Conservation (phyloP, 1,140 invertebrate species). For the Whitmania pigra region DNA sequence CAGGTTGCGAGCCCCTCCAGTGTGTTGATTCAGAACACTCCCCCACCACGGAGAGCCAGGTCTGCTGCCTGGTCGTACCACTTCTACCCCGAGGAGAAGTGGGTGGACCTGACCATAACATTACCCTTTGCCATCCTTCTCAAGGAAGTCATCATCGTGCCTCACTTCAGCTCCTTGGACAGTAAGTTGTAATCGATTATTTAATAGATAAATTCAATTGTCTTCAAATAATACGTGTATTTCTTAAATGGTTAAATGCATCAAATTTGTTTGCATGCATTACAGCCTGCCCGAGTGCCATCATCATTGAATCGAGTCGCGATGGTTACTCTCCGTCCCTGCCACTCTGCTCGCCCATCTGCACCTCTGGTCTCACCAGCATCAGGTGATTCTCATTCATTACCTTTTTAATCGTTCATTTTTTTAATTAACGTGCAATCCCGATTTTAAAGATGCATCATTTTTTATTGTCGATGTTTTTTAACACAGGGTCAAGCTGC, state of each 20-base stretch:
- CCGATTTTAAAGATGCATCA: too few species aligned
- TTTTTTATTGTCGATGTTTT: too few species aligned
- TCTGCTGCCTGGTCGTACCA: conserved; percentile 81
- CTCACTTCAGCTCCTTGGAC: conserved; percentile 66
- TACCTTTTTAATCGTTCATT: too few species aligned
- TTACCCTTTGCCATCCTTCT: conserved; percentile 74
- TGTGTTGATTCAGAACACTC: conserved; percentile 60
- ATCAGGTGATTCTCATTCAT: conserved; percentile 42
- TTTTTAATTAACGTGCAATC: too few species aligned
- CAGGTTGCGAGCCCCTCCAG: conserved; percentile 73
- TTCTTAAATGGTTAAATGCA: too few species aligned
- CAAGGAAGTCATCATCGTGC: conserved; percentile 74
- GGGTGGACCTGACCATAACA: conserved; percentile 70
- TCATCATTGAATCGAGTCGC: conserved; percentile 62
- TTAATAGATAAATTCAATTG: too few species aligned
- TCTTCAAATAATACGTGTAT: too few species aligned
- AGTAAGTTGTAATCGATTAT: conserved; percentile 47
- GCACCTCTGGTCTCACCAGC: conserved; percentile 68
- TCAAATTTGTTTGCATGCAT: too few species aligned
- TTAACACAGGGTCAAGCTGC: conserved; percentile 53
- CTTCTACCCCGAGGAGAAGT: conserved; percentile 76
- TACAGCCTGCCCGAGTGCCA: conserved; percentile 71
- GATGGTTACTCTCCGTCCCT: conserved; percentile 48
- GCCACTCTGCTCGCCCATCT: conserved; percentile 57
- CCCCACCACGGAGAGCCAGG: conserved; percentile 64